Conservation (phyloP, 2,888 invertebrate genomes). For the Oligia fasciuncula region DNA sequence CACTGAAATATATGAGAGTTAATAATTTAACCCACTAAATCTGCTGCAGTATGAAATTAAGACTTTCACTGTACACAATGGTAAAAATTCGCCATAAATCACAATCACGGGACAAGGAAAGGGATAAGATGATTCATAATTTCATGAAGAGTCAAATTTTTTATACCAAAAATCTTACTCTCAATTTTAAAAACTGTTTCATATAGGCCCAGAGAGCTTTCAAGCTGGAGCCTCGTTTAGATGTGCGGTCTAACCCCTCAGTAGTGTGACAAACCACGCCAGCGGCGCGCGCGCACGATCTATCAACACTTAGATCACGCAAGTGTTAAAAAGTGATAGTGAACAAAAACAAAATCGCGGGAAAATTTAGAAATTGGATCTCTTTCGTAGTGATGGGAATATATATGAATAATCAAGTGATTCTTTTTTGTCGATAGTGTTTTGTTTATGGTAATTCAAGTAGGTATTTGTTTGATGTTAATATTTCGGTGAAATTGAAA, state of each 20-base stretch:
- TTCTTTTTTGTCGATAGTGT: conserved; percentile 15
- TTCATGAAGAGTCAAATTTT: not conserved
- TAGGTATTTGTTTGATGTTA: conserved; percentile 2
- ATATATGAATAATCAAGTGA: conserved; percentile 5
- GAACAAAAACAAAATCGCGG: conserved; percentile 29
- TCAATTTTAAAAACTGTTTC: conserved; percentile 6
- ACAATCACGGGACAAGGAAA: not conserved
- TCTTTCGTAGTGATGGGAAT: conserved; percentile 12
- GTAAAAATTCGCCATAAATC: not conserved
- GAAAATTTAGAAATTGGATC: conserved; percentile 13
- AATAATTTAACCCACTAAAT: not conserved
- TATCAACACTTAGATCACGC: conserved; percentile 52
- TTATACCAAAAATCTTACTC: not conserved
- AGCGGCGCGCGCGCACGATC: conserved; percentile 63
- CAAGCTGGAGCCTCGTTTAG: conserved; percentile 50
- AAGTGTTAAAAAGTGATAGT: conserved; percentile 66
- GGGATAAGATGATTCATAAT: not conserved
- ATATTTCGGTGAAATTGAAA: conserved; percentile 33
- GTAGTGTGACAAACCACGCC: conserved; percentile 61
- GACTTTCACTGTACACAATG: not conserved
- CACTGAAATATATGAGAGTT: not conserved
- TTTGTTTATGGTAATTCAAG: conserved; percentile 1
- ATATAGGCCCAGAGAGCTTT: conserved; percentile 47
- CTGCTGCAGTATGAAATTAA: not conserved
- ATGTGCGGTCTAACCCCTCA: conserved; percentile 59